Evolutionary conservation across 2,113 vertebrate genomes (phyloP).

Genomic region (Clarias magur): DNA sequence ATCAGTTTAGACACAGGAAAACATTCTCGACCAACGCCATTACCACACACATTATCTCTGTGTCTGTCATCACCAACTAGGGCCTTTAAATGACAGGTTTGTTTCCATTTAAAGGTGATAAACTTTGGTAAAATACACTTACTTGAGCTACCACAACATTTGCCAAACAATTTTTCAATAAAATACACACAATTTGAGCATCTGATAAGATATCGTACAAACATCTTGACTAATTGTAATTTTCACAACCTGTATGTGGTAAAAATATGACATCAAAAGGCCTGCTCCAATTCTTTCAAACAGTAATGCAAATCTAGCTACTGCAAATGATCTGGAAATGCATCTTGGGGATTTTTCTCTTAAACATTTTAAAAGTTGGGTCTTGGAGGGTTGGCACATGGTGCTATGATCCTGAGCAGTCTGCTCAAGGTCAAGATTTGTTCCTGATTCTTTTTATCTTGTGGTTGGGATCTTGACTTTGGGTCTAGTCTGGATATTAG

Average conservation of each 20-base stretch:
- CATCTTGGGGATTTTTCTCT: not conserved
- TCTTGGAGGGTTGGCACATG: not conserved
- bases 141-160: slow-evolving; percentile 4
- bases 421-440: not conserved
- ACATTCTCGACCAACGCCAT: not conserved
- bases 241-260: not conserved
- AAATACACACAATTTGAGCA: slow-evolving; percentile 19
- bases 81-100: slow-evolving; percentile 34
- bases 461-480: not conserved
- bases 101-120: slow-evolving; percentile 40
- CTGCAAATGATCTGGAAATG: not conserved
- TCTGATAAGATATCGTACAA: slow-evolving; percentile 18
- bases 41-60: slow-evolving; percentile 40
- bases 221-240: not conserved
- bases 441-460: not conserved
- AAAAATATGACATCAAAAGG: not conserved
- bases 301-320: not conserved
- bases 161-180: slow-evolving; percentile 40
- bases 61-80: slow-evolving; percentile 17
- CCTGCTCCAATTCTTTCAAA: not conserved
- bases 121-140: slow-evolving; percentile 35
- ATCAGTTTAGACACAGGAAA: not conserved
- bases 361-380: not conserved
- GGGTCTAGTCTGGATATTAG: not conserved
- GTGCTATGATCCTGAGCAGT: not conserved